Base-by-base conservation (phyloP, 2,113 vertebrate species). In the Amphiprion ocellaris region DNA sequence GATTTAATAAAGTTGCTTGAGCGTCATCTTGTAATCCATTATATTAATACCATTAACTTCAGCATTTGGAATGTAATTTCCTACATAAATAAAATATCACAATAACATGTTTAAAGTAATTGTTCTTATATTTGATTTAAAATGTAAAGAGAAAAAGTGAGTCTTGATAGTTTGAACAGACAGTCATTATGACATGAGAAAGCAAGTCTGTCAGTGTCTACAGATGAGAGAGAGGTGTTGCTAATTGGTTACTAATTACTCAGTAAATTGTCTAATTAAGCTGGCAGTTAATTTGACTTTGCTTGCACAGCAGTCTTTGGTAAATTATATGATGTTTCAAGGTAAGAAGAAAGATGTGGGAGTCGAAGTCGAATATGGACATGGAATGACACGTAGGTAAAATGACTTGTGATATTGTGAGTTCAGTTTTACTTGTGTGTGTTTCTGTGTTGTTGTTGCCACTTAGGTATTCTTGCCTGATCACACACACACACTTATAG, bases 221-320 rank as follows among this genome's bases (percentile, higher is more conserved):
- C 95, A 93, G 94, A 97, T 96, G 95, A 96, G 95, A 75, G 39
- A 95, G 96, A 96, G 95, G 95, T 96, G 95, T 96, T 95, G 95
- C 96, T 97, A 97, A 97, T 97, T 97, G 95, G 94, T 94, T 96
- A 94, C 96, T 97, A 98, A 98, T 98, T 98, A 97, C 96, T 96
- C 95, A 95, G 95, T 97, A 96, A 97, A 97, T 96, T 97, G 95
- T 98, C 96, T 97, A 97, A 97, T 97, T 97, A 98, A 96, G 95
- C 94, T 94, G 94, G 95, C 95, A 95, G 96, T 96, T 98, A 97
- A 97, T 98, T 97, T 97, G 96, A 94, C 95, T 95, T 93, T 86
- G 94, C 96, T 96, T 79, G 95, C 96, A 96, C 96, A 96, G 95
- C 96, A 96, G 94, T 97, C 95, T 96, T 95, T 94, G 95, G 93